Base-by-base conservation (phyloP, 2,888 invertebrate genomes). In the Polydrusus pterygomalis region DNA sequence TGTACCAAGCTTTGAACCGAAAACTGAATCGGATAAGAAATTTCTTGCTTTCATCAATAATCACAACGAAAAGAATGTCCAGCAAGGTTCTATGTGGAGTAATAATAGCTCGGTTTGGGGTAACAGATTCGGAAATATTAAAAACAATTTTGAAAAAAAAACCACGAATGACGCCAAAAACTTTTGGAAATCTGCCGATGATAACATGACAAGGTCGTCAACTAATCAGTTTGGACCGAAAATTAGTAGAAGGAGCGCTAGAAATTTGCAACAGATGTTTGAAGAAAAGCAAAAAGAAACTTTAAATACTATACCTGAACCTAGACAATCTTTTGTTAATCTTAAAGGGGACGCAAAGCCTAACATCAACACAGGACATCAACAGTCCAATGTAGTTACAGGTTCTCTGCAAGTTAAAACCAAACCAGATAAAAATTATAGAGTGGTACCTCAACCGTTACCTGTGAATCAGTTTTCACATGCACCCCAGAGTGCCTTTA, bases 11-110 rank as follows among this genome's bases (percentile, higher is more conserved):
- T 94, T 96, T 80, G 91, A 91, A 79, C 94, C 96, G 0, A 95
- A 94, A 87, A 96, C 96, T 0, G 95, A 95, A 67, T 95, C 94
- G 82, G 96, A 96, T 84, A 90, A 91, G 70, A 96, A 96, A 84
- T 96, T 96, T 84, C 87, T 96, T 64, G 95, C 95, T 0, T 93
- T 96, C 81, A 92, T 96, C 84, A 93, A 93, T 79, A 94, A 94
- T 83, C 92, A 93, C 79, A 94, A 91, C 82, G 90, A 91, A 56
- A 89, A 87, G 45, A 64, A 58, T 34, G 43, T 75, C 2, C 80
- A 81, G 56, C 82, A 83, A 62, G 77, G 75, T 9, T 82, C 85
- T 0, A 49, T 84, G 18, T 86, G 86, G 86, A 74, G 83, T 13
- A 84, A 81, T 9, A 79, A 79, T 25, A 78, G 71, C 25, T 77